These are phyloP conservation scores for Enoplosus armatus DNA, from an alignment of 2,797 vertebrate species.

Conservation along the genomic window DNA sequence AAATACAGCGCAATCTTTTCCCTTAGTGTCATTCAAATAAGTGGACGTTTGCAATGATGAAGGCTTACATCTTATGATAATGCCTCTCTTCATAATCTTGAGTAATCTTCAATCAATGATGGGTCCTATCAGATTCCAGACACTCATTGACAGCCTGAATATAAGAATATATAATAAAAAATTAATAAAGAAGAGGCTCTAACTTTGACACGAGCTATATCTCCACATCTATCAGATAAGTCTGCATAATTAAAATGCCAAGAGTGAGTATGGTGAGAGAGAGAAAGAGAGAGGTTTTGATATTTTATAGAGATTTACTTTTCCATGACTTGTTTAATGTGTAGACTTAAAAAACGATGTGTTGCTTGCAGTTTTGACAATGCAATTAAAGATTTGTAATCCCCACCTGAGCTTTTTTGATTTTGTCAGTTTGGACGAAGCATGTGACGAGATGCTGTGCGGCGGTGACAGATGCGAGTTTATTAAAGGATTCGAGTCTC, in stretches of 20 bases:
- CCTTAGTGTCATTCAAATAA: constrained; percentile 67
- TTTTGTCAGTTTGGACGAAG: constrained; percentile 68
- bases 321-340: constrained; percentile 75
- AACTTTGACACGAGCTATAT: constrained; percentile 84
- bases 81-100: constrained; percentile 72
- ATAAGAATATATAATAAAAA: constrained; percentile 86
- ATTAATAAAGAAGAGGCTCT: constrained; percentile 85
- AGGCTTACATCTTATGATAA: constrained; percentile 74
- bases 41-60: constrained; percentile 64
- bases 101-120: constrained; percentile 83
- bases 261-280: constrained; percentile 69
- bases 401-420: constrained; percentile 64
- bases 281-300: constrained; percentile 54
- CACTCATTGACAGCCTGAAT: constrained; percentile 82
- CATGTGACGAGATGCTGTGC: constrained; percentile 53
- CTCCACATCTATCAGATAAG: constrained; percentile 87
- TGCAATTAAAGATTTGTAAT: constrained; percentile 84
- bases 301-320: constrained; percentile 82
- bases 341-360: constrained; percentile 62
- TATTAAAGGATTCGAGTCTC: constrained; percentile 66
- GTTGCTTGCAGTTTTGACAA: constrained; percentile 79
- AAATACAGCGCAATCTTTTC: constrained; percentile 40
- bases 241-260: constrained; percentile 89
- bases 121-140: constrained; percentile 80
- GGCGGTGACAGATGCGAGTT: constrained; percentile 65